These are phyloP conservation scores for Himalopsyche kuldschensis DNA, from an alignment of 2,888 invertebrate species.

Conservation along the genomic window DNA sequence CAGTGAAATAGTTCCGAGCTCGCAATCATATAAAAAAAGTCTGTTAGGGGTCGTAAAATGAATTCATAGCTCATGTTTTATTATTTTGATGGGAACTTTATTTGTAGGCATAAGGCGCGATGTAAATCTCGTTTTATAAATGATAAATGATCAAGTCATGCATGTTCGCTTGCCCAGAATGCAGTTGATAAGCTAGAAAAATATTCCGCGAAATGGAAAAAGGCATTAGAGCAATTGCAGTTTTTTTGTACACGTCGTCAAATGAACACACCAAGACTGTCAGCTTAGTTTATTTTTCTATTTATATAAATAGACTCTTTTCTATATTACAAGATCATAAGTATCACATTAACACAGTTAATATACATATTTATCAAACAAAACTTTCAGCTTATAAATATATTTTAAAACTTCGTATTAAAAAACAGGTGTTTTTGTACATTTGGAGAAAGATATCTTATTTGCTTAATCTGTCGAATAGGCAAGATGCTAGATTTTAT, in stretches of 20 bases:
- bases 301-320: not conserved
- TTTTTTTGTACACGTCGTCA: slow-evolving; percentile 12
- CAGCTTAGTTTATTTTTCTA: not conserved
- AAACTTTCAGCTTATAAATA: too few relatives aligned
- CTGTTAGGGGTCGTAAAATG: too few relatives aligned
- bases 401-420: too few relatives aligned
- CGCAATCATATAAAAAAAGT: too few relatives aligned
- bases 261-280: slow-evolving; percentile 7
- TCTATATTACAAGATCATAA: not conserved
- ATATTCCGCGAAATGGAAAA: slow-evolving; percentile 33
- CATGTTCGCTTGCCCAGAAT: not conserved
- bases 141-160: slow-evolving; percentile 7
- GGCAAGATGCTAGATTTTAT: too few relatives aligned
- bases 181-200: slow-evolving; percentile 26
- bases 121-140: not conserved
- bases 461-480: too few relatives aligned
- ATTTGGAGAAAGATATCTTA: too few relatives aligned
- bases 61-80: too few relatives aligned
- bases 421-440: too few relatives aligned
- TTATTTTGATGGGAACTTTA: not conserved
- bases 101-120: not conserved
- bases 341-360: not conserved
- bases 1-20: too few relatives aligned
- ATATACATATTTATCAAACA: not conserved
- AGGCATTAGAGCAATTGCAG: slow-evolving; percentile 23